Evolutionary conservation across 37 sponge, comb jelly and placozoan genomes (phyloP).

Genomic region (Aplysina aerophoba): DNA sequence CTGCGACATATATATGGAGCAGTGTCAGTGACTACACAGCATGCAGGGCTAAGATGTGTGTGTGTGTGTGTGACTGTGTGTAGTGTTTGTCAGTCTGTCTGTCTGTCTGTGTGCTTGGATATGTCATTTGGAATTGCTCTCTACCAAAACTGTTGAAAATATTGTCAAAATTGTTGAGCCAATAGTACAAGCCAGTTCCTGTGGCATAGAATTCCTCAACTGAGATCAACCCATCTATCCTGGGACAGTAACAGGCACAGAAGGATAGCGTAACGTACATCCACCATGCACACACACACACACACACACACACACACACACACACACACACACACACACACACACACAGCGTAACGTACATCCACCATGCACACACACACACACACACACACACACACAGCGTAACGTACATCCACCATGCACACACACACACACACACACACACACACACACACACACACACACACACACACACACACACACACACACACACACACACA

Average conservation of each 20-base stretch:
- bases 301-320: no score
- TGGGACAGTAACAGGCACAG: not conserved
- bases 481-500: no score
- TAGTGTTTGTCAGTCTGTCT: not conserved
- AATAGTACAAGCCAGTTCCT: conserved; percentile 49
- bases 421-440: conserved; percentile 8
- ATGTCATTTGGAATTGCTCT: not conserved
- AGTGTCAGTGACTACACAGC: not conserved
- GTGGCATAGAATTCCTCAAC: conserved; percentile 45
- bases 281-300: no score
- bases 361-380: not conserved
- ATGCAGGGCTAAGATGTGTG: no score
- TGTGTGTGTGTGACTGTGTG: not conserved
- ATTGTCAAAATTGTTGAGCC: conserved; percentile 81
- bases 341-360: not conserved
- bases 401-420: not conserved
- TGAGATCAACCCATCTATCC: conserved; percentile 36
- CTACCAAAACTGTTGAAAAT: conserved; percentile 72
- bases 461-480: no score
- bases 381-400: conserved; percentile 12
- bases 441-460: no score
- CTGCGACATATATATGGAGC: conserved; percentile 22
- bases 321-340: no score
- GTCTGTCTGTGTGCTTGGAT: not conserved
- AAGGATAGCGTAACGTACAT: no score